Base-by-base conservation (phyloP, 2,797 vertebrate genomes). In the Sardinella longiceps region DNA sequence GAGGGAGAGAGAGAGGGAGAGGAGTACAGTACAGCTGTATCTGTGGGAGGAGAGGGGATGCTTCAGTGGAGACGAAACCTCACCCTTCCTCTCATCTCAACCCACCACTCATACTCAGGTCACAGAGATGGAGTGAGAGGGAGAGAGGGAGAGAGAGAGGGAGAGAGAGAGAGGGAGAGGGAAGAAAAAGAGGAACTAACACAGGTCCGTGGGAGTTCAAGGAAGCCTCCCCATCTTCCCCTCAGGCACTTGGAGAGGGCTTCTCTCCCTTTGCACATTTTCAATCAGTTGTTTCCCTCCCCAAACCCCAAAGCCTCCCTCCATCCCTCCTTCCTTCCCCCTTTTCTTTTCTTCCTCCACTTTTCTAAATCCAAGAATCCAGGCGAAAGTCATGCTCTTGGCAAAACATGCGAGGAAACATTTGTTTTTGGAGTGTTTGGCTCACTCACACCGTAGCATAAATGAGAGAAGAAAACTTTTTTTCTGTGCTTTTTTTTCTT, bases 381-480 rank as follows among this genome's bases (percentile, higher is more conserved):
- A 91, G 87, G 88, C 84, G 91, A 91, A 93, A 93, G 93, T 95
- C 93, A 94, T 92, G 90, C 83, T 91, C 82, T 90, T 95, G 94
- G 94, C 92, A 14, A 5, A 45, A 92, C 89, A 90, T 91, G 89
- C 89, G 84, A 93, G 86, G 81, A 88, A 58, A 88, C 89, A 6
- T 90, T 92, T 90, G 87, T 90, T 92, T 91, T 90, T 90, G 88
- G 74, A 77, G 85, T 37, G 85, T 83, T 91, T 94, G 93, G 93
- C 91, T 87, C 83, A 48, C 88, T 87, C 88, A 89, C 83, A 80
- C 84, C 7, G 66, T 87, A 88, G 89, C 89, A 90, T 87, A 80
- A 90, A 88, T 84, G 85, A 90, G 88, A 91, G 90, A 90, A 90
- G 88, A 90, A 94, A 92, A n/a, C n/a, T 90, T 89, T 60, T 86